phyloP scores from a whole-genome alignment of 92 coral and sea anemone species.

The Epizoanthus illoricatus region DNA sequence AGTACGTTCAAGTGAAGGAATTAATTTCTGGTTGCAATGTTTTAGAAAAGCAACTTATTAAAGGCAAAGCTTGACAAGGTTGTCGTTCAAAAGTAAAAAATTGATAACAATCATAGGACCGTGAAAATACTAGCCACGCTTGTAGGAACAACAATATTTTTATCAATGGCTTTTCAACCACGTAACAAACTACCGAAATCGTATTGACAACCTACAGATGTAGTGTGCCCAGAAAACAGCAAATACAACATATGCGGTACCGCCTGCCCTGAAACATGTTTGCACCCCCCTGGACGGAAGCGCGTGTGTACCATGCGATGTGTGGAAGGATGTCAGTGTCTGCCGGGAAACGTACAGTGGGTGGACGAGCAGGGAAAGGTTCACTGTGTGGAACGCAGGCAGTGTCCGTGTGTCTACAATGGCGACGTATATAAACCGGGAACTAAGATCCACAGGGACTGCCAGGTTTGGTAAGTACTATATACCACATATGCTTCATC shows the following conservation, averaged over 20 bases:
- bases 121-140: no score
- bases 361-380: slow-evolving; percentile 59
- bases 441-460: slow-evolving; percentile 48
- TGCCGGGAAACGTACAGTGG: slow-evolving; percentile 62
- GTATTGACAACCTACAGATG: slow-evolving; percentile 34
- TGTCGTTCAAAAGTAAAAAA: no score
- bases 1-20: no score
- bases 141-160: not conserved
- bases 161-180: not conserved
- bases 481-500: no score
- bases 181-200: not conserved
- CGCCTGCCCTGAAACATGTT: slow-evolving; percentile 68
- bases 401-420: slow-evolving; percentile 66
- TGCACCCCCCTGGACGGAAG: slow-evolving; percentile 58
- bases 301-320: slow-evolving; percentile 68
- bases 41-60: no score
- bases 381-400: slow-evolving; percentile 53
- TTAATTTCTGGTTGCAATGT: no score
- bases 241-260: slow-evolving; percentile 65
- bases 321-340: slow-evolving; percentile 78
- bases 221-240: slow-evolving; percentile 65
- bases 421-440: slow-evolving; percentile 64
- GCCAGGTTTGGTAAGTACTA: slow-evolving; percentile 58
- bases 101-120: no score
- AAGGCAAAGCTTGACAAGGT: no score